Base-by-base conservation (phyloP, 2,113 vertebrate genomes). In the Cyprinodon variegatus region DNA sequence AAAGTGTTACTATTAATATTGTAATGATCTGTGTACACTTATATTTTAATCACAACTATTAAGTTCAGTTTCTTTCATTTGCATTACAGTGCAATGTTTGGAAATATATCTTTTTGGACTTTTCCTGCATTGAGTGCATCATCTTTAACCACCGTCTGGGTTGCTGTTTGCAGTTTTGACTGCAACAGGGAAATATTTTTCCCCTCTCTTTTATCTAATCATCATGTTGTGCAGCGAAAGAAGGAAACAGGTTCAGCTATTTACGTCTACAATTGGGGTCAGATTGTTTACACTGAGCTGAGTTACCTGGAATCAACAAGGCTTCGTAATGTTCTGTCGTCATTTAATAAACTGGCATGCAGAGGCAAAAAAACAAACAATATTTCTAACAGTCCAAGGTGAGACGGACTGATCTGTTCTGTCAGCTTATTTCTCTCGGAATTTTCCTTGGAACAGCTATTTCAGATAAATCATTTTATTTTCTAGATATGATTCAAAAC, bases 361-460 rank as follows among this genome's bases (percentile, higher is more conserved):
- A 74, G 59, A 46, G 0, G 39, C 62, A 75, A 84, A 86, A 84
- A 86, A 86, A 84, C 79, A 87, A 89, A 86, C 29, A 73, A 68
- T 41, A 63, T 38, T 70, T 37, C 61, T 22, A 62, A 72, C 72
- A 59, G 57, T 59, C 64, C 73, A 86, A 78, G 84, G 76, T 59
- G 57, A 43, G 11, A 45, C 68, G 79, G 66, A 85, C 79, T 80
- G 64, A 83, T 61, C 83, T 13, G 78, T 50, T 74, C 70, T 29
- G 41, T 67, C 53, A 36, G 61, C 61, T 68, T 74, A 41, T 70
- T 72, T 79, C 13, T 76, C 12, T 40, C 45, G 38, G 43, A 15
- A 63, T 82, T 65, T 67, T 65, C 68, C 65, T 73, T 71, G 61
- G 83, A 80, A 78, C 40, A 13, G 12, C 14, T 60, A 57, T 40